These are phyloP conservation scores for Acronicta leporina DNA, from an alignment of 2,888 invertebrate genomes.

Conservation along the genomic window DNA sequence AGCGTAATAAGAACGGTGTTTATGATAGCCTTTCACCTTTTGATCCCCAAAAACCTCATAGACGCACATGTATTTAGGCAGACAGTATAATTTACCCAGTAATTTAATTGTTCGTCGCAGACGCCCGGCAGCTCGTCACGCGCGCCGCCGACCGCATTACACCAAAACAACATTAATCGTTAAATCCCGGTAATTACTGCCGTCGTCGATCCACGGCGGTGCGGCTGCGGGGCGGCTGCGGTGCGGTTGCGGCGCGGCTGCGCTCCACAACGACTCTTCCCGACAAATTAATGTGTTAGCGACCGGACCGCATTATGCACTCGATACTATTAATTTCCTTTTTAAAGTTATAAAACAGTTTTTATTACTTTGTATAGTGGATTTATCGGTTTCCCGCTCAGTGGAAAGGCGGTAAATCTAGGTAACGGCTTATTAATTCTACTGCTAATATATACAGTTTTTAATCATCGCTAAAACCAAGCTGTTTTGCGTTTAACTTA, in stretches of 20 bases:
- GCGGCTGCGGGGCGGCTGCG: conserved; percentile 35
- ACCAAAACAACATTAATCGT: conserved; percentile 60
- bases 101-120: conserved; percentile 47
- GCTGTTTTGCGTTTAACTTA: conserved; percentile 3
- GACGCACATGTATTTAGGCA: conserved; percentile 44
- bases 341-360: conserved; percentile 39
- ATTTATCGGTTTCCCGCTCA: conserved; percentile 40
- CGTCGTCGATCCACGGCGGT: conserved; percentile 50
- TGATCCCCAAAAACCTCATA: conserved; percentile 1
- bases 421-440: conserved; percentile 51
- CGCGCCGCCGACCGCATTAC: conserved; percentile 48
- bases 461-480: conserved; percentile 33
- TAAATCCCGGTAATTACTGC: conserved; percentile 59
- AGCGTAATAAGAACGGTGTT: too few relatives aligned
- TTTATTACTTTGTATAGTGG: conserved; percentile 36
- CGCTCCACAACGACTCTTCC: conserved; percentile 27
- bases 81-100: conserved; percentile 49
- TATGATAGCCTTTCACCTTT: background rate
- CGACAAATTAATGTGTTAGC: conserved; percentile 51
- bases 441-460: conserved; percentile 45
- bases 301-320: conserved; percentile 48
- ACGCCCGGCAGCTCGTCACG: conserved; percentile 42
- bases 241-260: conserved; percentile 18
- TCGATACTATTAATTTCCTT: conserved; percentile 53
- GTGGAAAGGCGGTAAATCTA: conserved; percentile 40